Evolutionary conservation across 1,140 invertebrate genomes (phyloP), one percentile per base, ranked within the genome.

Genomic region (Lucilia cuprina): DNA sequence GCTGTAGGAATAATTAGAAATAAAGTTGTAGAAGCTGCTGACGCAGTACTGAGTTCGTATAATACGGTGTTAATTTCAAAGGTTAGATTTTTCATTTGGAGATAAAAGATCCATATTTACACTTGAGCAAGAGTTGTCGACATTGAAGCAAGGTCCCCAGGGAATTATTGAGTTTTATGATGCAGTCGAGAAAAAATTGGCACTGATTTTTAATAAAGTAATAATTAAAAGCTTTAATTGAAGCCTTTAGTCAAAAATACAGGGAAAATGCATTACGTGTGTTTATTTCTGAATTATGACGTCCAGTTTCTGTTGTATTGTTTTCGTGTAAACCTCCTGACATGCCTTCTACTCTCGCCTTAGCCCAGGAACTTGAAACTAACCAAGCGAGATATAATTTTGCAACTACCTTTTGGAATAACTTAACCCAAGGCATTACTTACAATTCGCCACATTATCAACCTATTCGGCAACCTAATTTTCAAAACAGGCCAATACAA

Each of bases 51-150:
- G 19, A 25, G 84, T 14, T 85, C 83, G 2, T 85, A 50, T 65
- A 80, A 86, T 55, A 85, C 86, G 21, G 47, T 83, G n/a, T 17
- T 86, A 87, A 87, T 82, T 86, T 87, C 47, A 83, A 83, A 9
- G 86, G 5, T 74, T 86, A 21, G 85, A 86, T 19, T 84, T 84
- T 30, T 77, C 84, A 3, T 86, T 85, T 49, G 13, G 82, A 12
- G 85, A 85, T 74, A 86, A 85, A 82, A 19, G 85, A 2, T 75
- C 85, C 13, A 82, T 86, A 21, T 78, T 84, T 30, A 13, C 85
- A 13, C 83, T 85, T 2, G 85, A 86, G 47, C 65, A 84, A 34
- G 83, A 87, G 41, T 19, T 87, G 30, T 82, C 35, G 10, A 83
- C 65, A 14, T 49, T 86, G 14, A 21, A 78, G 4, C 86, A 84